phyloP scores from a whole-genome alignment of 2,888 invertebrate genomes.

The Drosophila antonietae region DNA sequence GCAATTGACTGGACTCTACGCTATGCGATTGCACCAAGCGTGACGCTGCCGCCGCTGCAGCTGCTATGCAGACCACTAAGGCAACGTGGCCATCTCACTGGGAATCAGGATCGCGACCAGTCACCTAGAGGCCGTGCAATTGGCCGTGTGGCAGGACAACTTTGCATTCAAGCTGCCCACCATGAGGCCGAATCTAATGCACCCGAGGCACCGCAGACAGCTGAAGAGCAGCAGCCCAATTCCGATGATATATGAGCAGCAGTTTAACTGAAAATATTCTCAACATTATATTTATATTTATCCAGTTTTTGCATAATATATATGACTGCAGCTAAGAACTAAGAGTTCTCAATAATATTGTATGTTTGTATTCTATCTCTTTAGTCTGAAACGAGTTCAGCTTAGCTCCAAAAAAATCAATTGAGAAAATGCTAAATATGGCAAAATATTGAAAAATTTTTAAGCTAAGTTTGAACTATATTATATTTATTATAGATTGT shows the following conservation, averaged over 20 bases:
- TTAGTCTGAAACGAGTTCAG: too few relatives aligned
- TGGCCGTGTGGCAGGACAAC: too few relatives aligned
- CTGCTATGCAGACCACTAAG: not conserved
- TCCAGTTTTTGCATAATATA: not conserved
- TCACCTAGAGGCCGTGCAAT: too few relatives aligned
- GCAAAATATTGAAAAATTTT: too few relatives aligned
- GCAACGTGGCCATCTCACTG: not conserved
- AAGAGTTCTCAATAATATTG: too few relatives aligned
- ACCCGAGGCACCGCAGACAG: not conserved
- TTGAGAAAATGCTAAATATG: too few relatives aligned
- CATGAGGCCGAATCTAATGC: not conserved
- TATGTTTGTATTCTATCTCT: not conserved
- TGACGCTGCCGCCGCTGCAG: not conserved
- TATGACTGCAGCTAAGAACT: too few relatives aligned
- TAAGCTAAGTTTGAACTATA: too few relatives aligned
- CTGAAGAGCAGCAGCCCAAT: not conserved
- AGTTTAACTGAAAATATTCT: not conserved
- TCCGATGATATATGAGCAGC: too few relatives aligned
- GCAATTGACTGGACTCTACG: conserved; percentile 30
- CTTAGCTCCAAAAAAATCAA: too few relatives aligned
- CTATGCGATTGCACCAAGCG: conserved; percentile 21
- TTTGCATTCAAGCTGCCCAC: not conserved
- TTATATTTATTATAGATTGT: too few relatives aligned
- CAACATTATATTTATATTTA: not conserved
- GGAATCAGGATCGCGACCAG: too few relatives aligned